Evolutionary conservation across 30 jellyfish, hydroid and myxozoan species (phyloP).

Genomic region (Chironex yamaguchii): DNA sequence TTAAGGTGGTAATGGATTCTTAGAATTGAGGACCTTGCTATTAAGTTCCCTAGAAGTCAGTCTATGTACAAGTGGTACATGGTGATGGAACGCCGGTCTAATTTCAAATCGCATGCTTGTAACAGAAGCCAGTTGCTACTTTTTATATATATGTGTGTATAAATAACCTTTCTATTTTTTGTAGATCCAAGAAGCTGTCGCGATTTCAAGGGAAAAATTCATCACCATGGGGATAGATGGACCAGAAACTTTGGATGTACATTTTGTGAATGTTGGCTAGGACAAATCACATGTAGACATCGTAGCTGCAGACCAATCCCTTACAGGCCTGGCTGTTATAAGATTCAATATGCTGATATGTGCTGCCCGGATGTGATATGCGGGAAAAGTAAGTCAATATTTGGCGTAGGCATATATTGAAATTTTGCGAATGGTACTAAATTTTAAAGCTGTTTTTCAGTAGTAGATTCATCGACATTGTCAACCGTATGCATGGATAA

Average conservation of each 20-base stretch:
- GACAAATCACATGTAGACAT: neutral
- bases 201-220: slow-evolving; percentile 6
- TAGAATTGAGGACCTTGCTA: no score
- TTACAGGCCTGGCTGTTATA: slow-evolving; percentile 10
- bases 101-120: no score
- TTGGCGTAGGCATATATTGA: neutral
- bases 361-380: slow-evolving; percentile 29
- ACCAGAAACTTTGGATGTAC: slow-evolving; percentile 4
- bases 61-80: no score
- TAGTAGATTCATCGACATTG: no score
- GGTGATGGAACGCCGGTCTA: no score
- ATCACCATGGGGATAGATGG: slow-evolving; percentile 12
- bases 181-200: slow-evolving; percentile 13
- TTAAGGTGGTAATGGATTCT: no score
- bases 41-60: no score
- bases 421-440: neutral
- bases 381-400: slow-evolving; percentile 10
- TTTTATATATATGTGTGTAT: no score
- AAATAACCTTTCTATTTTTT: neutral
- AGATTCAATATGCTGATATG: slow-evolving; percentile 19
- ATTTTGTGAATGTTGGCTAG: neutral
- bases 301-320: slow-evolving; percentile 1
- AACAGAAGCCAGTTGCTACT: no score
- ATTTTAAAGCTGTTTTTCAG: no score
- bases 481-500: no score